These are phyloP conservation scores for Odontamblyopus lacepedii DNA, from an alignment of 2,797 vertebrate genomes.

Conservation along the genomic window DNA sequence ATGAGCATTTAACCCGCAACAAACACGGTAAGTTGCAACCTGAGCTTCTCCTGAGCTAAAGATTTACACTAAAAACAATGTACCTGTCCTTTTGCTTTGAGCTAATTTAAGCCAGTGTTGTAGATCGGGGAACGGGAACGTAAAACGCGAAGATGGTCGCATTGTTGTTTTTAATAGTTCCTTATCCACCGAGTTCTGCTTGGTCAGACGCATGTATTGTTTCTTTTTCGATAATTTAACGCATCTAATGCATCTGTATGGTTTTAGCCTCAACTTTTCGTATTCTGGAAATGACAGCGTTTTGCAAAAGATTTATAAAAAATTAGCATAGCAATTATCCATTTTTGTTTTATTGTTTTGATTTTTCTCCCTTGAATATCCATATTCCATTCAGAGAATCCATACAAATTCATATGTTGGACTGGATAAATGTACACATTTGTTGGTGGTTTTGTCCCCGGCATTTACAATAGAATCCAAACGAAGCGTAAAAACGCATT, in stretches of 20 bases:
- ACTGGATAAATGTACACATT: background rate
- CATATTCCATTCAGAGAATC: too few relatives aligned
- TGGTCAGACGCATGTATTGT: background rate
- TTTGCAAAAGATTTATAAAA: too few relatives aligned
- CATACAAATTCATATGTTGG: too few relatives aligned
- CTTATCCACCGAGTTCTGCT: background rate
- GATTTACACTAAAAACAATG: background rate
- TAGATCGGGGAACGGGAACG: background rate
- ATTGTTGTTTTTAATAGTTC: conserved; percentile 2
- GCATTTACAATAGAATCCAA: background rate
- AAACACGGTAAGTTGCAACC: conserved; percentile 45
- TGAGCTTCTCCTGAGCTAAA: background rate
- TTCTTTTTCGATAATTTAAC: background rate
- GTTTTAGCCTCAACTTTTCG: background rate
- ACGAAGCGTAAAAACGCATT: background rate
- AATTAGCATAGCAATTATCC: too few relatives aligned
- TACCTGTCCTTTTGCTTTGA: background rate
- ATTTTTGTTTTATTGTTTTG: too few relatives aligned
- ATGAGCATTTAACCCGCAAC: conserved; percentile 52
- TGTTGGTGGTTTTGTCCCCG: background rate
- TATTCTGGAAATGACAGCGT: too few relatives aligned
- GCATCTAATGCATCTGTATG: background rate
- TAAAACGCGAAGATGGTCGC: background rate
- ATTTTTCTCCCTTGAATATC: too few relatives aligned
- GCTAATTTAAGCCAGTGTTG: background rate